Conservation (phyloP, 2,797 vertebrate genomes). For the Perodicticus potto region DNA sequence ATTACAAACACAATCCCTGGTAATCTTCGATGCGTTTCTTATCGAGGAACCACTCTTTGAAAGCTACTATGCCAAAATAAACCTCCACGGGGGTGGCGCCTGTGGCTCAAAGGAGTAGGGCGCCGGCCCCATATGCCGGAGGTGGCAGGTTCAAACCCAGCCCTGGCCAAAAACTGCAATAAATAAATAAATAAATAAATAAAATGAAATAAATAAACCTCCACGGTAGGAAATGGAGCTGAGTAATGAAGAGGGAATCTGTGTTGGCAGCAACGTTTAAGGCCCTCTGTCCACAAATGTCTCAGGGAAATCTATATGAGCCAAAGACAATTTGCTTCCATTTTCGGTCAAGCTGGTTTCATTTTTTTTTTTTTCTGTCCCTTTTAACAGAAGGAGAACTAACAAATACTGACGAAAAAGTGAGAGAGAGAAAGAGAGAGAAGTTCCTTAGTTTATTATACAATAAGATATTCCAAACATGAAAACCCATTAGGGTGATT, state of each 20-base stretch:
- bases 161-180: too few relatives aligned
- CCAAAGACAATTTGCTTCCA: neutral
- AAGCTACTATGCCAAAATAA: neutral
- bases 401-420: too few relatives aligned
- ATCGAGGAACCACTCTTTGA: too few relatives aligned
- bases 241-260: neutral
- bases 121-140: too few relatives aligned
- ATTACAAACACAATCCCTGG: neutral
- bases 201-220: too few relatives aligned
- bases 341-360: neutral
- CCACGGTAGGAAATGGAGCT: accelerated
- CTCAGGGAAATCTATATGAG: too few relatives aligned
- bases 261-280: neutral
- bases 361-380: neutral
- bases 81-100: neutral
- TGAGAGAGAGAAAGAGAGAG: neutral
- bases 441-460: neutral
- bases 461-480: neutral
- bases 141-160: too few relatives aligned
- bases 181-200: too few relatives aligned
- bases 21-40: neutral
- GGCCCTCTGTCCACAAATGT: accelerated
- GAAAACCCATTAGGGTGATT: neutral
- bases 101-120: too few relatives aligned
- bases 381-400: neutral